Conservation (phyloP, 2,888 invertebrate genomes). For the Pterobdella sp. region DNA sequence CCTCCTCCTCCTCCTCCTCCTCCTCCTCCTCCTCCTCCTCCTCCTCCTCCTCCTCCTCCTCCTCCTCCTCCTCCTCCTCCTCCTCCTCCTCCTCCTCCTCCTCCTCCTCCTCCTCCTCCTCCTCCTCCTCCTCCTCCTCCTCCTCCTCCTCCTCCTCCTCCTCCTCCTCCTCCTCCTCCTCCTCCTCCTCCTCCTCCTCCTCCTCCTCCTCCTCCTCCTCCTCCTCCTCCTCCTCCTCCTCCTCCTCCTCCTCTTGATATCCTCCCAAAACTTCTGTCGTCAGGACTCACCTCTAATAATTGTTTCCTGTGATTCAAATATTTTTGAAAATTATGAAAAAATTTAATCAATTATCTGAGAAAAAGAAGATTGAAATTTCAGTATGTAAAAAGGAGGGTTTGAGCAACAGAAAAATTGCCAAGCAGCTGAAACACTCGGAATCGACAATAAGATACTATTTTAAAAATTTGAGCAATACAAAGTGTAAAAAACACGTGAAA, state of each 20-base stretch:
- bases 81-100: background rate
- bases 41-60: slow-evolving; percentile 1
- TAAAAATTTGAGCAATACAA: too few relatives aligned
- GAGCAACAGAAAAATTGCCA: too few relatives aligned
- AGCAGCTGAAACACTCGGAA: too few relatives aligned
- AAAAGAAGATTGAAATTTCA: too few relatives aligned
- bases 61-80: slow-evolving; percentile 7
- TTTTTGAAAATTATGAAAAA: too few relatives aligned
- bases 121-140: slow-evolving; percentile 5
- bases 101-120: slow-evolving; percentile 14
- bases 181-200: background rate
- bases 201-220: background rate
- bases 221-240: slow-evolving; percentile 16
- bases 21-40: background rate
- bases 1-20: slow-evolving; percentile 12
- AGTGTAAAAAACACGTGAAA: too few relatives aligned
- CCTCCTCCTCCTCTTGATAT: slow-evolving; percentile 5
- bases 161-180: slow-evolving; percentile 12
- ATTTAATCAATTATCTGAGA: too few relatives aligned
- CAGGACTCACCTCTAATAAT: too few relatives aligned
- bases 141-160: slow-evolving; percentile 4
- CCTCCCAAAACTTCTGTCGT: too few relatives aligned
- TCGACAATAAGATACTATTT: too few relatives aligned
- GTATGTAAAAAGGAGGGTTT: too few relatives aligned
- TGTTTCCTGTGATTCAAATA: too few relatives aligned